Evolutionary conservation across 2,797 vertebrate species (phyloP), one percentile per base, ranked within the genome.

Genomic region (Podarcis lilfordi): DNA sequence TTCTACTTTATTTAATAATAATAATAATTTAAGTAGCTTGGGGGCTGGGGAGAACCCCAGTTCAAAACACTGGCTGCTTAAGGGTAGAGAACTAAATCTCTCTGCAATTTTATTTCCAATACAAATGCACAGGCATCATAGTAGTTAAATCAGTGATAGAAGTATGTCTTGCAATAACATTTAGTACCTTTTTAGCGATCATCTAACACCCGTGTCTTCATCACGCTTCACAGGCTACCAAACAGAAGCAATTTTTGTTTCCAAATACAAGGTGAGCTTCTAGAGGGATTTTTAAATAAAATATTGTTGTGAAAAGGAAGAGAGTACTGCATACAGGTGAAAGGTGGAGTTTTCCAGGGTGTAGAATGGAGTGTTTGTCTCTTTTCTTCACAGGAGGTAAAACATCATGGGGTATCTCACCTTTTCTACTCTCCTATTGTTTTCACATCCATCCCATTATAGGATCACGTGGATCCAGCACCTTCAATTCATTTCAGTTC

Each of bases 221-320:
- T 93, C 82, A 88, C 21, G 50, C 66, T 88, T 88, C 66, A 84
- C 35, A 84, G 66, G 64, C 68, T 72, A 17, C 66, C 50, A 80
- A 83, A 76, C 8, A 17, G 61, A 88, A 88, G 68, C 66, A 72
- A 27, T 43, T 32, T 86, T 86, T 81, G 68, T 88, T 95, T 96
- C 93, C 92, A 95, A 78, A 95, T 96, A 96, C 95, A 94, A 95
- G 94, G 91, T 80, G 91, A 94, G 91, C 85, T 95, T 96, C 91
- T 83, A 77, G 89, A 72, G 96, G 94, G 94, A 94, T 79, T 90
- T 83, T 86, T 89, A 89, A 93, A 84, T n/a, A 85, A 37, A 11
- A 85, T 40, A 55, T 7, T 69, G 15, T 83, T 79, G 25, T 69
- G 64, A 43, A 83, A 87, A 71, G 11, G 35, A 85, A 79, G 84